These are phyloP conservation scores for Andrena marginata DNA, from an alignment of 2,888 invertebrate species.

Conservation along the genomic window DNA sequence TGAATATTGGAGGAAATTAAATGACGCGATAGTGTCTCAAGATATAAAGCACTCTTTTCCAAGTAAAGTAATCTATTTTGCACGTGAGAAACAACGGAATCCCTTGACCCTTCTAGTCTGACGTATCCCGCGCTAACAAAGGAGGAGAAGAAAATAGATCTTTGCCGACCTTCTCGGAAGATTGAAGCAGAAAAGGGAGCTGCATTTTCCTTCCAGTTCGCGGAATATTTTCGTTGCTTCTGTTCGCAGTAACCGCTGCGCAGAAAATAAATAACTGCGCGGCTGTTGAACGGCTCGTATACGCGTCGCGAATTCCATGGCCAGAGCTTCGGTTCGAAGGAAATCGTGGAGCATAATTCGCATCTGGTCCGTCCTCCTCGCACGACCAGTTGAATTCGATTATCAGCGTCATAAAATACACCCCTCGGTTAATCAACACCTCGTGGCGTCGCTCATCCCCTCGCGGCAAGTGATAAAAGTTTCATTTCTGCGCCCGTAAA, in stretches of 20 bases:
- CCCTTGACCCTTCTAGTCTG: too few relatives aligned
- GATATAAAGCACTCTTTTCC: too few relatives aligned
- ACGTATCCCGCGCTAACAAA: not conserved
- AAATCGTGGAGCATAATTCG: conserved; percentile 51
- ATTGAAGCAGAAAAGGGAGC: not conserved
- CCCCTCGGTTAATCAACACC: conserved; percentile 40
- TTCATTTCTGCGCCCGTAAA: conserved; percentile 31
- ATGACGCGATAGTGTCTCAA: too few relatives aligned
- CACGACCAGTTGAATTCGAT: conserved; percentile 35
- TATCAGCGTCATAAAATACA: conserved; percentile 41
- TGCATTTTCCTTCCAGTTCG: conserved; percentile 8
- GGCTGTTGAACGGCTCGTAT: conserved; percentile 65
- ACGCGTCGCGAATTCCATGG: conserved; percentile 55
- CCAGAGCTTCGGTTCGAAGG: conserved; percentile 5
- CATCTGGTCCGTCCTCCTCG: conserved; percentile 46
- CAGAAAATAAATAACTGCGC: conserved; percentile 56
- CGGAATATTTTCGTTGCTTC: conserved; percentile 33
- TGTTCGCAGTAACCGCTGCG: conserved; percentile 30
- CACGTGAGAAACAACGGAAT: too few relatives aligned
- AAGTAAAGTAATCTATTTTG: too few relatives aligned
- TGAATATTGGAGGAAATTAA: too few relatives aligned
- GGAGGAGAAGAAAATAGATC: not conserved
- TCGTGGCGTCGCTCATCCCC: not conserved
- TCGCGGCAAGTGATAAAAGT: conserved; percentile 40
- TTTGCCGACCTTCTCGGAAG: not conserved